These are phyloP conservation scores for Parus major DNA, from an alignment of 2,113 vertebrate genomes.

Conservation along the genomic window DNA sequence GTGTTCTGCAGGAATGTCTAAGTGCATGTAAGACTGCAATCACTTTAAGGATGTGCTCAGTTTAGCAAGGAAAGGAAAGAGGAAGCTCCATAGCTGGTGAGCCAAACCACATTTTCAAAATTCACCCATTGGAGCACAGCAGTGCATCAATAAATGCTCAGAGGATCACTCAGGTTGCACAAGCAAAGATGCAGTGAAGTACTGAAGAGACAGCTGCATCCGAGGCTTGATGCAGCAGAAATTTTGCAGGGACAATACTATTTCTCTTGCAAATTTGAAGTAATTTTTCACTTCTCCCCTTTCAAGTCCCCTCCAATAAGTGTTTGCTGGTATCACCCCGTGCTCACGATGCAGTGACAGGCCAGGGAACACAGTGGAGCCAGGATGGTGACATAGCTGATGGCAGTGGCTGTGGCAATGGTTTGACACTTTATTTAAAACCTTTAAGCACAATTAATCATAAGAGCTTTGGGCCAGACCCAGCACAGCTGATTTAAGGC, in stretches of 20 bases:
- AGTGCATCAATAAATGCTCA: not conserved
- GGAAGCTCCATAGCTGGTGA: not conserved
- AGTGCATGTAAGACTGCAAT: not conserved
- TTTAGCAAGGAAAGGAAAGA: not conserved
- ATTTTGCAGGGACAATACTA: not conserved
- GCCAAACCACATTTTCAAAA: not conserved
- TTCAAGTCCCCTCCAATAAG: not conserved
- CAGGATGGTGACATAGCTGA: not conserved
- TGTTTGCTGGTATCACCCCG: not conserved
- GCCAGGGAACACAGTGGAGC: not conserved
- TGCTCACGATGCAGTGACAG: rapidly evolving
- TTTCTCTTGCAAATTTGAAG: not conserved
- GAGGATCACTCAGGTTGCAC: not conserved
- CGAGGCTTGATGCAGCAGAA: not conserved
- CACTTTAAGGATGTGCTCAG: not conserved
- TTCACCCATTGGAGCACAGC: not conserved
- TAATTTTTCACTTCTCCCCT: not conserved
- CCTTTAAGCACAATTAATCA: not conserved
- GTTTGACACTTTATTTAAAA: not conserved
- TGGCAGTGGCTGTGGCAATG: not conserved
- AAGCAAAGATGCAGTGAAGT: not conserved
- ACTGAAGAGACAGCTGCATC: not conserved
- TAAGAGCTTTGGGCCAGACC: not conserved
- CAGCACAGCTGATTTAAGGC: constrained; percentile 8
- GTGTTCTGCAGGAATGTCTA: not conserved